A percentile compares a stretch with the other conserved stretches of the same genome.
phyloP scores from a whole-genome alignment of 2,888 invertebrate genomes.

The Dynastes grantii region DNA sequence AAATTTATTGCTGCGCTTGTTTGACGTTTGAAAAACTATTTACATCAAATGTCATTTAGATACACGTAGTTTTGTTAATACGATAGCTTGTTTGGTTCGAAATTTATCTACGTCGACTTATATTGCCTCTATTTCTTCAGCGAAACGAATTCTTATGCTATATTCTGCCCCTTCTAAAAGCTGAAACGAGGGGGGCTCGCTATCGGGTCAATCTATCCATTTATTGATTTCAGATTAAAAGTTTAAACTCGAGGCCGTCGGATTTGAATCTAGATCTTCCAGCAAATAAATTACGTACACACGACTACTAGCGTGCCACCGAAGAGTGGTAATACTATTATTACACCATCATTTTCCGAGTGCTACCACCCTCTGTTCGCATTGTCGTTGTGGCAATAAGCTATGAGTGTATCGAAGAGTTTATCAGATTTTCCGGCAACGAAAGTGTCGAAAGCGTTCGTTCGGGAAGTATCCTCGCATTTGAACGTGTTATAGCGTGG shows the following conservation, averaged over 20 bases:
- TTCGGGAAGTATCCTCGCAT: slow-evolving; percentile 13
- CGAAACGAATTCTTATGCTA: background rate
- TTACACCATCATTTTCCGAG: slow-evolving; percentile 25
- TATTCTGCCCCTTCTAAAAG: background rate
- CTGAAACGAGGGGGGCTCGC: background rate
- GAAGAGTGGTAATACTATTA: slow-evolving; percentile 36
- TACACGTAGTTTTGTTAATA: too few relatives aligned
- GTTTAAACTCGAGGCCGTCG: slow-evolving; percentile 32
- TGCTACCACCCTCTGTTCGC: slow-evolving; percentile 3
- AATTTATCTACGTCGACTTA: background rate
- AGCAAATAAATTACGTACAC: slow-evolving; percentile 34
- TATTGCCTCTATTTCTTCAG: too few relatives aligned
- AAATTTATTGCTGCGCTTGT: too few relatives aligned
- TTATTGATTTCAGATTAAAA: slow-evolving; percentile 45
- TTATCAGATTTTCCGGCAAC: slow-evolving; percentile 30
- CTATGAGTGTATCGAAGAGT: slow-evolving; percentile 21
- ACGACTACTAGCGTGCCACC: background rate
- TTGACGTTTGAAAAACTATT: too few relatives aligned
- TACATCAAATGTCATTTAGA: too few relatives aligned
- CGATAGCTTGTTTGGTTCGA: too few relatives aligned
- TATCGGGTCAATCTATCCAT: slow-evolving; percentile 31
- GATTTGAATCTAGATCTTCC: slow-evolving; percentile 34
- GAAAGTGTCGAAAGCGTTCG: slow-evolving; percentile 14
- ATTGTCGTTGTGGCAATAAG: slow-evolving; percentile 26
- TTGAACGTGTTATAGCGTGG: background rate